Percentiles rank a stretch among this genome's conserved stretches.
Conservation (phyloP, 2,113 vertebrate genomes). For the Pseudorhombus dupliciocellatus region DNA sequence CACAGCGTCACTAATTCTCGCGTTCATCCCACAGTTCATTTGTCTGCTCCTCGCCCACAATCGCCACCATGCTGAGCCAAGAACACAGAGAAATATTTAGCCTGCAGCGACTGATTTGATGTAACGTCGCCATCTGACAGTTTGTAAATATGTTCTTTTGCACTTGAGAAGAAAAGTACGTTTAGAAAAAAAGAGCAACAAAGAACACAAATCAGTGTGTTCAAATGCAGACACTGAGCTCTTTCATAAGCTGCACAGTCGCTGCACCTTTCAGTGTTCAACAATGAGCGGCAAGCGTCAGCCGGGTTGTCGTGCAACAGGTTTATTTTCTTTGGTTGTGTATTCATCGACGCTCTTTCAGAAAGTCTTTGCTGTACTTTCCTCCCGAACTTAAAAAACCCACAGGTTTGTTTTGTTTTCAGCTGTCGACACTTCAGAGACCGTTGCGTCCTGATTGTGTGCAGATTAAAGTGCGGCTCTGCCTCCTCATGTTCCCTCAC, state of each 20-base stretch:
- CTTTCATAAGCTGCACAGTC: not conserved
- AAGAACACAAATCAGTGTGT: not conserved
- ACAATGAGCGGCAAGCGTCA: no score
- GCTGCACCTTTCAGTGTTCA: no score
- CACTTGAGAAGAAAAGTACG: not conserved
- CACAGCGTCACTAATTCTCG: not conserved
- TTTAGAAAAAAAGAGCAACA: not conserved
- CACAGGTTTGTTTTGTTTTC: not conserved
- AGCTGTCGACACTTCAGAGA: not conserved
- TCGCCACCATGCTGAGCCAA: conserved; percentile 30
- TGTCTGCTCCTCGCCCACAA: conserved; percentile 32
- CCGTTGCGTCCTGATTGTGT: not conserved
- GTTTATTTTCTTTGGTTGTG: no score
- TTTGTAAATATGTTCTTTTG: not conserved
- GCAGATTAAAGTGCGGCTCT: not conserved
- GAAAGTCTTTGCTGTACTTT: not conserved
- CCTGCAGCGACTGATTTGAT: conserved; percentile 43
- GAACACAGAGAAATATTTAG: conserved; percentile 24
- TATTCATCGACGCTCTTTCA: no score
- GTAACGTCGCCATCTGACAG: conserved; percentile 7
- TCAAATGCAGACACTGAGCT: not conserved
- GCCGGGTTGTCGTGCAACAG: no score
- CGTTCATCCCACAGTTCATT: conserved; percentile 13
- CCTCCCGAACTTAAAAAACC: not conserved
- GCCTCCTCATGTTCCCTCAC: not conserved